Evolutionary conservation across 2,888 invertebrate species (phyloP), one percentile per base, ranked within the genome.

Genomic region (Scaptomyza tumidula): DNA sequence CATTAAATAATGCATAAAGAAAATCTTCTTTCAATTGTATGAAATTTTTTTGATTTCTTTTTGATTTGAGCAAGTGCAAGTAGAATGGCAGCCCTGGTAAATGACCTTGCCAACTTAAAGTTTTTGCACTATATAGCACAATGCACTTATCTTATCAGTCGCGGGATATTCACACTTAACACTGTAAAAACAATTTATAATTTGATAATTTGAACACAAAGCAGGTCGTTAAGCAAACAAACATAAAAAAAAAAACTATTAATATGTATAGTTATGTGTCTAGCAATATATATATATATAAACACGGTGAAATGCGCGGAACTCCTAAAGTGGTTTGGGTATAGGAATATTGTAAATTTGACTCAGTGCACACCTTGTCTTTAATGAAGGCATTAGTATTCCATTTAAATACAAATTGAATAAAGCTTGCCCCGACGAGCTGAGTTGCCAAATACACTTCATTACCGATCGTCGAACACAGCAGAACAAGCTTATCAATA

Each of bases 311-410:
- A 66, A 46, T 50, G 10, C 16, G 35, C 56, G 52, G 46, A 73
- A 29, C 10, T 41, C n/a, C 49, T 9, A 49, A 37, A 35, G 31
- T 37, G 44, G 37, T 19, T 6, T 16, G 41, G 9, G 57, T 46
- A 41, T 43, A 7, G 29, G 19, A 16, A 39, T 37, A 44, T 52
- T 16, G 9, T 46, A 31, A 41, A 3, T 41, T 53, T n/a, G 44
- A 37, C 39, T 33, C n/a, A n/a, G 33, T 27, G 53, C 41, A 65
- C 54, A 61, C 57, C 37, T 58, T 35, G 35, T 70, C 48, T 27
- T 48, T 60, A 71, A 77, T 80, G 6, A 5, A 6, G 10, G 6
- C 66, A 59, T 77, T 75, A 60, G 66, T 70, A 80, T 83, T 49
- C 45, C 53, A 46, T 39, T 52, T 6, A 43, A 29, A 43, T 29